phyloP scores from a whole-genome alignment of 2,888 invertebrate species.

The Willowsia nigromaculata region DNA sequence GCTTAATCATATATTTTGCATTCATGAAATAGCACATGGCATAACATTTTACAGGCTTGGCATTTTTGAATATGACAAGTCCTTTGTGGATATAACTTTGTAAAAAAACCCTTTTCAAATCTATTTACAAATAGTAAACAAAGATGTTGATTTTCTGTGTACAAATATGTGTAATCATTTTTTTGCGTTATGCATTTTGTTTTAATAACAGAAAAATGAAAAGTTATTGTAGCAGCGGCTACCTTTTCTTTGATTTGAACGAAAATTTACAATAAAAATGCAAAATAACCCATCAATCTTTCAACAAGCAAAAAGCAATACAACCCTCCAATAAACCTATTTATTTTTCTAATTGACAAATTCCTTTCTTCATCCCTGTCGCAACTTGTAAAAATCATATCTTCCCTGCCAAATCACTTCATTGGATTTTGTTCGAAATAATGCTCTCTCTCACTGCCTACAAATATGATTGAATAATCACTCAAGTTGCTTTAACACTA shows the following conservation, averaged over 20 bases:
- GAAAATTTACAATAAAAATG: not conserved
- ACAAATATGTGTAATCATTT: not conserved
- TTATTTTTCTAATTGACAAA: not conserved
- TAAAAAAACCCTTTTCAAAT: not conserved
- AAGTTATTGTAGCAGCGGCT: not conserved
- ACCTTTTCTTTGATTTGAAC: not conserved
- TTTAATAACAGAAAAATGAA: too few species aligned
- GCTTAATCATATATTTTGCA: too few species aligned
- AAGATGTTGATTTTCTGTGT: not conserved
- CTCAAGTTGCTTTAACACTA: not conserved
- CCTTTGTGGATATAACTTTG: not conserved
- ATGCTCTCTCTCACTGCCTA: too few species aligned
- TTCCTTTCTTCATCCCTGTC: not conserved
- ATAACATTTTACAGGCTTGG: not conserved
- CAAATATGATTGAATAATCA: not conserved
- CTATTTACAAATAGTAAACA: not conserved
- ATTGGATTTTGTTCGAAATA: not conserved
- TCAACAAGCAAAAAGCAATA: not conserved
- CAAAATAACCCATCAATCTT: not conserved
- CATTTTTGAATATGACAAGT: not conserved
- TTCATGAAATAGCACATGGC: too few species aligned
- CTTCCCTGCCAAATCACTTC: not conserved
- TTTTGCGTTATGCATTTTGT: too few species aligned
- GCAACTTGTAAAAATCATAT: not conserved
- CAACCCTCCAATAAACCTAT: not conserved